phyloP scores from a whole-genome alignment of 2,888 invertebrate genomes.

The Stegana nigrithorax region DNA sequence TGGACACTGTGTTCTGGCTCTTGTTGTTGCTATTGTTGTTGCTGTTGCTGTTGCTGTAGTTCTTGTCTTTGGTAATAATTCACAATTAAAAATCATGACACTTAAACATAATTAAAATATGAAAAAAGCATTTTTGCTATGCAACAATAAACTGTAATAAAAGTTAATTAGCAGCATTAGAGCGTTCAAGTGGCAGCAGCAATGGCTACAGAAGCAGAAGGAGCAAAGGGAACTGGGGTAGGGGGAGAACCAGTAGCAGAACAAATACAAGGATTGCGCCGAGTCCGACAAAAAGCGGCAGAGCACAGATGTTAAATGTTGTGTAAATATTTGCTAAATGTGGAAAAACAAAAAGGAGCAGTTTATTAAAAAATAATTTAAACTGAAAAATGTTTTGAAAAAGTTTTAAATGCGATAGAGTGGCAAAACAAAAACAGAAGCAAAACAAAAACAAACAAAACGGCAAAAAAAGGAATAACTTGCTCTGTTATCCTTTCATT shows the following conservation, averaged over 20 bases:
- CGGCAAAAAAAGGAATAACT: no score
- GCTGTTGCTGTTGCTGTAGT: constrained; percentile 32
- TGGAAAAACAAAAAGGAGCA: not conserved
- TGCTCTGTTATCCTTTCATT: no score
- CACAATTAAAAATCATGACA: constrained; percentile 62
- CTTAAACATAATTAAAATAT: constrained; percentile 64
- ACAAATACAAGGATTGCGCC: not conserved
- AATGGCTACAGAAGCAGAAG: no score
- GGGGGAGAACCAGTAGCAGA: no score
- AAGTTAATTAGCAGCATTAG: constrained; percentile 51
- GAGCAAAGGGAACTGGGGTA: no score
- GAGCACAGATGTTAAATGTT: not conserved
- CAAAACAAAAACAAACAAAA: no score
- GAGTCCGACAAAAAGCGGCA: not conserved
- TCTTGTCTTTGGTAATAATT: constrained; percentile 48
- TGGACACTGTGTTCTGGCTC: constrained; percentile 6
- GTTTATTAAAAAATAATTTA: no score
- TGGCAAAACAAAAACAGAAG: no score
- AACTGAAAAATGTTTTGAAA: no score
- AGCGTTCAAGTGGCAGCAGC: constrained; percentile 18
- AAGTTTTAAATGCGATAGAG: no score
- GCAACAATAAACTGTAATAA: constrained; percentile 61
- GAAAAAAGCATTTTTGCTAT: constrained; percentile 51
- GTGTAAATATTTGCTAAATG: not conserved
- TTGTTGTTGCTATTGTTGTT: constrained; percentile 24